These are phyloP conservation scores for Drosophila lacicola DNA, from an alignment of 2,888 invertebrate genomes.

Conservation along the genomic window DNA sequence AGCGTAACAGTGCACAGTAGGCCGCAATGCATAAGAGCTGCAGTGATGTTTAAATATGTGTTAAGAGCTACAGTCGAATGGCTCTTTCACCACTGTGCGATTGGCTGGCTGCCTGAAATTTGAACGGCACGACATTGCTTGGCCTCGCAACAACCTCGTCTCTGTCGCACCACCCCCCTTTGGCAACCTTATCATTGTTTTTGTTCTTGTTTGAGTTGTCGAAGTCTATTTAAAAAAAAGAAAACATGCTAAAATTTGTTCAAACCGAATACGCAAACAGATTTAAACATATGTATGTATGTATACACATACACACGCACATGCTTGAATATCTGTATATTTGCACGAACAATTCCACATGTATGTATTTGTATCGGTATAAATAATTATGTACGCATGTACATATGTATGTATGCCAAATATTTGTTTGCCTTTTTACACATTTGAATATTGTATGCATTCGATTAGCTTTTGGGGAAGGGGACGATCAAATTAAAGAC, in stretches of 20 bases:
- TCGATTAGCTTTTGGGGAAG: constrained; percentile 1
- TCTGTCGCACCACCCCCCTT: neutral
- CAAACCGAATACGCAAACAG: constrained; percentile 49
- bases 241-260: constrained; percentile 70
- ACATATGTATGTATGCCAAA: neutral
- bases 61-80: neutral
- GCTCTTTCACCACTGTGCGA: constrained; percentile 49
- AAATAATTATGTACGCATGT: constrained; percentile 2
- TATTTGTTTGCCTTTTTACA: constrained; percentile 31
- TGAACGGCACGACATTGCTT: constrained; percentile 67
- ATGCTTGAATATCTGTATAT: neutral
- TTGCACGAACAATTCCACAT: constrained; percentile 7
- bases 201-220: constrained; percentile 53
- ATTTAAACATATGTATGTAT: constrained; percentile 14
- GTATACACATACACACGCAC: neutral
- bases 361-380: neutral
- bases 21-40: neutral
- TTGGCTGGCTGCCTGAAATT: constrained; percentile 54
- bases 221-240: constrained; percentile 70
- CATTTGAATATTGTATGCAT: constrained; percentile 34
- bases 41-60: constrained; percentile 1
- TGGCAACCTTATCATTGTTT: constrained; percentile 48
- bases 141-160: constrained; percentile 50
- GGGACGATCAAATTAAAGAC: constrained; percentile 40
- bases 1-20: constrained; percentile 46